Base-by-base conservation (phyloP, 2,113 vertebrate species). In the Salminus brasiliensis region DNA sequence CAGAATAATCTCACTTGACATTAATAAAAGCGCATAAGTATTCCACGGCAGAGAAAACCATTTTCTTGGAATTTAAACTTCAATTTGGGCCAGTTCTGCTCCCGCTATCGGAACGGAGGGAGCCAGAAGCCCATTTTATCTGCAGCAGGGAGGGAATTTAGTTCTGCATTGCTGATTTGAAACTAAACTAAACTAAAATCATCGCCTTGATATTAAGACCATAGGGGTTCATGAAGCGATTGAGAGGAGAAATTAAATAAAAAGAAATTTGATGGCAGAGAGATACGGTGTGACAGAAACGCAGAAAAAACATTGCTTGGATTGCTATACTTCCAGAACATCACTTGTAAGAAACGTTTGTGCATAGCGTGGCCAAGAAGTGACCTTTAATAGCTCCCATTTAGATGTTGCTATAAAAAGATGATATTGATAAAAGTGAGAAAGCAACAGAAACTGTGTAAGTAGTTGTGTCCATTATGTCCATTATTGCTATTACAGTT, bases 61-160 rank as follows among this genome's bases (percentile, higher is more conserved):
- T 78, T 83, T 83, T 77, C 70, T 83, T 68, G 59, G 74, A 76
- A 80, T 80, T 83, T 84, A 77, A 73, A 77, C 65, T 71, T 78
- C 55, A 83, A 68, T 78, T 69, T 80, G 62, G 65, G 63, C 68
- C 55, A 65, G 21, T 83, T 77, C 43, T 47, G 55, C 47, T 78
- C 11, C 62, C 53, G 30, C 41, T 74, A 29, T 57, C 32, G 59
- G 30, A 73, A 27, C 66, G 25, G 69, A 77, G 62, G 69, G 57
- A 74, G 62, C 63, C 65, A 60, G 81, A 78, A 77, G 25, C 16
- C 39, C 32, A 60, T 79, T 69, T 83, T 63, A 78, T 79, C 68
- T 73, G 41, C 52, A 60, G 53, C 73, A 43, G 32, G 18, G 65
- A 83, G 12, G 63, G 15, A 78, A 69, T 73, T 34, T 60, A 39